Percentiles rank a stretch among this genome's conserved stretches.
phyloP scores from a whole-genome alignment of 23 tunicate species.

The Ciona savignyi region DNA sequence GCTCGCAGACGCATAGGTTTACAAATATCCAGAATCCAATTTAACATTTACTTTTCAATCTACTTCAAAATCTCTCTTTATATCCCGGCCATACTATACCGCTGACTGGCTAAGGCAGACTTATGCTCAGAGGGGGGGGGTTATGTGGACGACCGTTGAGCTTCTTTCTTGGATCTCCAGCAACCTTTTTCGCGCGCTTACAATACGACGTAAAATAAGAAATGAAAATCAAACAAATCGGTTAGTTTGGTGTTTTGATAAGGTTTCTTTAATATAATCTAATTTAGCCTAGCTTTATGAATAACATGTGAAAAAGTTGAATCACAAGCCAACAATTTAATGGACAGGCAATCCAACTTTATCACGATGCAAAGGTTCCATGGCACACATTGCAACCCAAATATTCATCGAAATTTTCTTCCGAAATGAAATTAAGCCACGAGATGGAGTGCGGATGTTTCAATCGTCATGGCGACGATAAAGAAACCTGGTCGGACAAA shows the following conservation, averaged over 20 bases:
- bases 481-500: neutral
- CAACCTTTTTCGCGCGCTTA: conserved; percentile 37
- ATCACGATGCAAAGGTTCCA: neutral
- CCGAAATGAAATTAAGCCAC: neutral
- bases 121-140: neutral
- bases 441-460: neutral
- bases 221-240: conserved; percentile 27
- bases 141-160: neutral
- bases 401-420: no score
- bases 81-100: conserved; percentile 12
- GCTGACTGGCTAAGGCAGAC: conserved; percentile 8
- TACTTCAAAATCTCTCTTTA: neutral
- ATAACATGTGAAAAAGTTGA: neutral
- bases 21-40: neutral
- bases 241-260: conserved; percentile 17
- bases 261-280: neutral
- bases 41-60: neutral
- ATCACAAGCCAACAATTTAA: neutral
- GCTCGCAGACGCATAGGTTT: neutral
- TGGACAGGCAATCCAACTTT: neutral
- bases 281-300: neutral
- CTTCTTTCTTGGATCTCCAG: neutral
- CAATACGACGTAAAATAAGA: conserved; percentile 30
- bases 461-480: neutral
- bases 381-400: neutral